These are phyloP conservation scores for Gymnoscelis rufifasciata DNA, from an alignment of 2,888 invertebrate species.

Conservation along the genomic window DNA sequence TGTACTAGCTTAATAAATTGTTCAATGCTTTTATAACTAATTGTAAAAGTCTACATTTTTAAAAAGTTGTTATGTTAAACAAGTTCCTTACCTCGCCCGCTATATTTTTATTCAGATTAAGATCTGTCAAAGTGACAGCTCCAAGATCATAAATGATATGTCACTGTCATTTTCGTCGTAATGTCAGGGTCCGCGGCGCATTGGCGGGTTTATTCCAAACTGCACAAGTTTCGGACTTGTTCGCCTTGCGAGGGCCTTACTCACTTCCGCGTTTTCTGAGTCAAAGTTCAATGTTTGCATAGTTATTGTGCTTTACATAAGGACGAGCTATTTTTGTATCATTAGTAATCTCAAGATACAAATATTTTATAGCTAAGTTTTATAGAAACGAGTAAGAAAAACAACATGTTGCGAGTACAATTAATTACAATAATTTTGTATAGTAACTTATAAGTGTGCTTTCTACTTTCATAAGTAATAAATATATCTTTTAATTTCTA, in stretches of 20 bases:
- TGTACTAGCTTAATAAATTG: too few species aligned
- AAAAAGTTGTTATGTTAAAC: too few species aligned
- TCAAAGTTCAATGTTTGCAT: conserved; percentile 21
- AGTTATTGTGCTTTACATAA: conserved; percentile 10
- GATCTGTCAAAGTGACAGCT: conserved; percentile 7
- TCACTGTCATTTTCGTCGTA: conserved; percentile 15
- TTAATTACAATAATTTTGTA: too few species aligned
- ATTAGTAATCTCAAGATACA: not conserved
- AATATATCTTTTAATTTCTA: too few species aligned
- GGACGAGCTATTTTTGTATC: not conserved
- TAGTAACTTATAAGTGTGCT: too few species aligned
- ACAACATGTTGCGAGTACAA: too few species aligned
- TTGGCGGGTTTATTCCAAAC: conserved; percentile 14
- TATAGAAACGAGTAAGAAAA: too few species aligned
- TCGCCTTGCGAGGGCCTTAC: conserved; percentile 10
- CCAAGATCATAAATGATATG: conserved; percentile 10
- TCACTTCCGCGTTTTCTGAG: conserved; percentile 17
- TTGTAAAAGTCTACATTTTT: too few species aligned
- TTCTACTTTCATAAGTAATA: too few species aligned
- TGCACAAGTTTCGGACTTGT: conserved; percentile 17
- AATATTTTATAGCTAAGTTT: too few species aligned
- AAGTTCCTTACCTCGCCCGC: not conserved
- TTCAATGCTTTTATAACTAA: too few species aligned
- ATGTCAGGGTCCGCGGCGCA: conserved; percentile 9
- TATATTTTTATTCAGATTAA: conserved; percentile 5